Percentiles rank a stretch among this genome's conserved stretches.
phyloP scores from a whole-genome alignment of 2,113 vertebrate species.

The Percopsis transmontana region DNA sequence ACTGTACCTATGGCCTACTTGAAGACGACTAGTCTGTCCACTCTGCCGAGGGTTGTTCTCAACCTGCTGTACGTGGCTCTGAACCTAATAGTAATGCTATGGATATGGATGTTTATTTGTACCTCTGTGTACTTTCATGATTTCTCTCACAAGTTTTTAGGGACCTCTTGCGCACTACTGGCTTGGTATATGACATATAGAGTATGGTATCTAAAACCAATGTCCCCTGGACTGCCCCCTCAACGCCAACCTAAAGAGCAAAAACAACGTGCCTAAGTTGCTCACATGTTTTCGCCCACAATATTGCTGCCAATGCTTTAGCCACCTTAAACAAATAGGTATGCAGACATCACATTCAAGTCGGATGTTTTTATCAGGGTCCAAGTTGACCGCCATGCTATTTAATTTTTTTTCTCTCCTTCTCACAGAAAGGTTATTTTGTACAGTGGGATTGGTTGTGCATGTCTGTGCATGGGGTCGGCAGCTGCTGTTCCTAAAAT shows the following conservation, averaged over 20 bases:
- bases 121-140: slow-evolving; percentile 94
- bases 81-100: slow-evolving; percentile 80
- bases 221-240: slow-evolving; percentile 90
- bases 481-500: slow-evolving; percentile 65
- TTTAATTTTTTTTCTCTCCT: slow-evolving; percentile 43
- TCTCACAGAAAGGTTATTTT: slow-evolving; percentile 36
- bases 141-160: slow-evolving; percentile 84
- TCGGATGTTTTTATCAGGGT: slow-evolving; percentile 27
- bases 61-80: slow-evolving; percentile 82
- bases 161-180: slow-evolving; percentile 81
- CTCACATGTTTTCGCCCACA: background rate
- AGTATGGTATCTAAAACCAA: slow-evolving; percentile 85
- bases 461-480: slow-evolving; percentile 13
- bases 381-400: slow-evolving; percentile 40
- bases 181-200: slow-evolving; percentile 88
- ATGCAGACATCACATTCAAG: slow-evolving; percentile 10
- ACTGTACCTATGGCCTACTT: slow-evolving; percentile 79
- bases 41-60: slow-evolving; percentile 52
- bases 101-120: slow-evolving; percentile 92
- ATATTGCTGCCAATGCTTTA: slow-evolving; percentile 1
- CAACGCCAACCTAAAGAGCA: slow-evolving; percentile 65
- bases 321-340: slow-evolving; percentile 11
- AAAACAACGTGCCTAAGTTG: slow-evolving; percentile 61
- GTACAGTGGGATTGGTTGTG: slow-evolving; percentile 18
- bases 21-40: slow-evolving; percentile 48